Evolutionary conservation across 2,113 vertebrate species (phyloP), one percentile per base, ranked within the genome.

Genomic region (Pheucticus melanocephalus): DNA sequence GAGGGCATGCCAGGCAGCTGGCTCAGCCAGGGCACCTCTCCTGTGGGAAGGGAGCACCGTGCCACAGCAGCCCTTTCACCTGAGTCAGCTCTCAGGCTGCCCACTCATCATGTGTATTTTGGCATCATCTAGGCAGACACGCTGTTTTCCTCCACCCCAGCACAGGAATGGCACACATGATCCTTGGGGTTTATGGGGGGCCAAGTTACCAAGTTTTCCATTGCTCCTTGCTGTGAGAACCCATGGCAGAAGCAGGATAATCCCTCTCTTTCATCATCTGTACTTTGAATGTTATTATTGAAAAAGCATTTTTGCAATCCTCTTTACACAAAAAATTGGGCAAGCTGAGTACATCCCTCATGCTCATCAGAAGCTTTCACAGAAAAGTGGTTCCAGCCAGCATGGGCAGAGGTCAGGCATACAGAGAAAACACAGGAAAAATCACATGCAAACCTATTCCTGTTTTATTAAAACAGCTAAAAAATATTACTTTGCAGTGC

Each of bases 241-340:
- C 64, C 6, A 2, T 3, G 5, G 57, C 48, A 95, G 69, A 63
- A 78, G 16, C 0, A 0, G 76, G 30, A 88, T 93, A 88, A 88
- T 78, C 82, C 86, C 72, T 80, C 45, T 83, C 76, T 96, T 95
- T 96, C 94, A 65, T 90, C 91, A 95, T 92, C 48, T 95, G 96
- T 90, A 97, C 95, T 95, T 97, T 97, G 92, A 95, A 90, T 87
- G 86, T n/a, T 86, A 51, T 69, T 86, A 86, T 78, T 95, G 82
- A 91, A 89, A 89, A 91, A 91, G 78, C 37, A 30, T 95, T 91
- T 95, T 95, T 95, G 94, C 85, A 96, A 96, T 93, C 94, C 53
- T 95, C 90, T 96, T 97, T 96, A 92, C 88, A 94, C 94, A 96
- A 86, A 93, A 90, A 53, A 93, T 96, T 97, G 80, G 93, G 93